A percentile compares a stretch with the other conserved stretches of the same genome.
phyloP scores from a whole-genome alignment of 2,888 invertebrate species.

The Tachina fera region DNA sequence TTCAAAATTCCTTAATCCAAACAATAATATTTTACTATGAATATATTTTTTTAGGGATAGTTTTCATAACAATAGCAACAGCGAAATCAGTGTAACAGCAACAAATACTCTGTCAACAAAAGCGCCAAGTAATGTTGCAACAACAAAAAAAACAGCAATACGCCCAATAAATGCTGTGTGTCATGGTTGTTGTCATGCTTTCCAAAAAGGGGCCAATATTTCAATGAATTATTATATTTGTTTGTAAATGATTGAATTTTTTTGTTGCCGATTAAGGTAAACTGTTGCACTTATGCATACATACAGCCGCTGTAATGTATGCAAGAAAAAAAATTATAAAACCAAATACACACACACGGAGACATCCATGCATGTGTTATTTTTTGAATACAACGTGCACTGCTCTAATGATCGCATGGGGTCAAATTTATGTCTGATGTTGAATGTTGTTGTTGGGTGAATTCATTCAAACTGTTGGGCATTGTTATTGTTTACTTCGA shows the following conservation, averaged over 20 bases:
- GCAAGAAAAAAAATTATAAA: constrained; percentile 2
- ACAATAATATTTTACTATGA: constrained; percentile 43
- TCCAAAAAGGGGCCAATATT: constrained; percentile 58
- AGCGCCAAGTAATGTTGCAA: background rate
- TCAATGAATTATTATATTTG: constrained; percentile 33
- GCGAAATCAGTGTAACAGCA: constrained; percentile 10
- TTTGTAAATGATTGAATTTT: constrained; percentile 40
- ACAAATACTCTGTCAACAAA: constrained; percentile 15
- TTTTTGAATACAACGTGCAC: constrained; percentile 1
- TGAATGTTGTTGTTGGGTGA: constrained; percentile 50
- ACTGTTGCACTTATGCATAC: constrained; percentile 40
- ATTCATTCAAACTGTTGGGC: constrained; percentile 60
- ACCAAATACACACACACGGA: constrained; percentile 1
- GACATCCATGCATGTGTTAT: background rate
- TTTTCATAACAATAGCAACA: constrained; percentile 43
- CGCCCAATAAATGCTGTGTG: constrained; percentile 62
- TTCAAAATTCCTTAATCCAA: constrained; percentile 46
- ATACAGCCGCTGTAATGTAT: background rate
- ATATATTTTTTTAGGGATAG: constrained; percentile 27
- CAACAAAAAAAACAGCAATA: background rate
- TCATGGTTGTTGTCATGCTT: constrained; percentile 66
- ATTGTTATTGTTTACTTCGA: constrained; percentile 49
- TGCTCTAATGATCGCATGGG: constrained; percentile 62
- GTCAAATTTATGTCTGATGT: constrained; percentile 68
- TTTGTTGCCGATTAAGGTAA: constrained; percentile 11